phyloP scores from a whole-genome alignment of 2,888 invertebrate species.

The Rhorus exstirpatorius region DNA sequence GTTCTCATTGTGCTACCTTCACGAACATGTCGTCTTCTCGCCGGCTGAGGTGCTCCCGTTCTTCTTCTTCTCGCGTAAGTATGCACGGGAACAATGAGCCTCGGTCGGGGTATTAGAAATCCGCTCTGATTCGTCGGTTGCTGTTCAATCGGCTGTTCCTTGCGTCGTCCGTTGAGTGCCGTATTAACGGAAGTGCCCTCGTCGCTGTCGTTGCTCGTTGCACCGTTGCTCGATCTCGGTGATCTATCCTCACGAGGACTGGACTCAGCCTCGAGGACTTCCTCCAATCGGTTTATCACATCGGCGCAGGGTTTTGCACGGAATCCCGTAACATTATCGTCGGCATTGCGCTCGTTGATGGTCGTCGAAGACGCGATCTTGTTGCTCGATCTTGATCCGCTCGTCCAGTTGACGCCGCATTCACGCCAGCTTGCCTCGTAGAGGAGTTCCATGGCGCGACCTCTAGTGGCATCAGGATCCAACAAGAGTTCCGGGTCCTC shows the following conservation, averaged over 20 bases:
- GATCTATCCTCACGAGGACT: conserved; percentile 68
- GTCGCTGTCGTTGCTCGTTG: conserved; percentile 78
- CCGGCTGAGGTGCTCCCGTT: conserved; percentile 91
- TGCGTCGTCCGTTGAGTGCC: conserved; percentile 76
- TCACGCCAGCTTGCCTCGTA: conserved; percentile 96
- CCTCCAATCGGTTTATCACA: conserved; percentile 79
- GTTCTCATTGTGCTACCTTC: conserved; percentile 78
- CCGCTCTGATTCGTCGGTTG: conserved; percentile 75
- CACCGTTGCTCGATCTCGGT: conserved; percentile 78
- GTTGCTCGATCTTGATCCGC: conserved; percentile 60
- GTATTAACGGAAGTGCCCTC: conserved; percentile 78
- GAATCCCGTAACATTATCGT: conserved; percentile 53
- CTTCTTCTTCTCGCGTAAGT: conserved; percentile 93
- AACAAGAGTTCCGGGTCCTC: conserved; percentile 89
- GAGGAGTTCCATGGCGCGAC: conserved; percentile 91
- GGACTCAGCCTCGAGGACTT: conserved; percentile 74
- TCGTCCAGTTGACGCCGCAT: conserved; percentile 83
- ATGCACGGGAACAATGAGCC: conserved; percentile 95
- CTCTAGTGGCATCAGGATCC: conserved; percentile 91
- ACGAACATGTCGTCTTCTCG: conserved; percentile 85
- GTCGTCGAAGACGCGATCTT: conserved; percentile 43
- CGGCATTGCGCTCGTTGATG: conserved; percentile 53
- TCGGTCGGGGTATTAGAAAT: conserved; percentile 94
- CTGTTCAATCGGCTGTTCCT: conserved; percentile 30
- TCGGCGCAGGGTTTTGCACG: conserved; percentile 75